Evolutionary conservation across 2,888 invertebrate species (phyloP), one percentile per base, ranked within the genome.

Genomic region (Boloria selene): DNA sequence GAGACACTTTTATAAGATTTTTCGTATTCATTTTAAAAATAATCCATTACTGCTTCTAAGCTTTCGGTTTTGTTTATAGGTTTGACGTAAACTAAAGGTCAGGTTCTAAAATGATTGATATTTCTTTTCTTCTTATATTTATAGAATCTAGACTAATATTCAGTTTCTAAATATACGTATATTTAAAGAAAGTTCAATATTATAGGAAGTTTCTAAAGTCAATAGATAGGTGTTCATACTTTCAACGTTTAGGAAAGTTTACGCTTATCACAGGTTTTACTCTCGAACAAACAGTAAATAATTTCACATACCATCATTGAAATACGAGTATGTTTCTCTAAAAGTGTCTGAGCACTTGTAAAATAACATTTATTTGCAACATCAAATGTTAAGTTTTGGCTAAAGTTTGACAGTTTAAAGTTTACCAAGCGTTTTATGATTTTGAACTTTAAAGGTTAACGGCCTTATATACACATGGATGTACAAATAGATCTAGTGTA

Each of bases 381-480:
- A 31, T 31, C 26, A 49, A 49, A 59, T 49, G 31, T 13, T 49
- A 26, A 49, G 16, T 59, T 50, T 31, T 17, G 17, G 17, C 4
- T 59, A 38, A 14, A 50, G 47, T 50, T 17, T 59, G 49, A 59
- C 47, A 59, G 26, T 16, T 49, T 56, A 56, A 26, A 59, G 13
- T 49, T 59, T 26, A 47, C 26, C 26, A 59, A 59, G 49, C 59
- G 17, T 59, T 59, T 49, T 38, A 59, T 16, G 59, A 50, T 59
- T 38, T 7, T 49, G 49, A 59, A 49, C 59, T 59, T 50, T 59
- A 49, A 59, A 59, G 59, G 59, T 59, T 59, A 59, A 59, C 49
- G 17, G 59, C 49, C 49, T 49, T 59, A 31, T 31, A 59, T 49
- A 49, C 22, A 2, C 22, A 22, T 22, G 3, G 47, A 38, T 17